Base-by-base conservation (phyloP, 92 coral and sea anemone genomes). In the Heteractis magnifica region DNA sequence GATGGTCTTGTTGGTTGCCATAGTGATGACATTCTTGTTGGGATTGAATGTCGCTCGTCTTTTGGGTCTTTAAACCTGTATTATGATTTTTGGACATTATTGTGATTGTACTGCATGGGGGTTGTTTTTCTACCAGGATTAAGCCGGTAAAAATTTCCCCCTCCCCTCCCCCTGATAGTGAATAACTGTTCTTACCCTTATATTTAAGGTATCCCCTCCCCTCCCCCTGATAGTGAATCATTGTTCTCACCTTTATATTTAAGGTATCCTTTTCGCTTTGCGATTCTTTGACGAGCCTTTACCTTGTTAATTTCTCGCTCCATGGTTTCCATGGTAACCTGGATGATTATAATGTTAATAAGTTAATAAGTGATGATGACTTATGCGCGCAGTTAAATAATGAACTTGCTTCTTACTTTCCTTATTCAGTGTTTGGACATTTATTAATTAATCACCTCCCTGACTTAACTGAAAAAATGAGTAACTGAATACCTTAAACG, bases 1-100 rank as follows among this genome's bases (percentile, higher is more conserved):
- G 64, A 58, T 12, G 64, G 16, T 58, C 64, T 12, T 76, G 76
- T 76, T 34, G 23, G 79, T 76, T 76, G 53, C 58, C 44, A 41
- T 44, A 10, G 79, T 58, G n/a, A 12, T 58, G 64, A 10, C 64
- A 58, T 2, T 10, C 15, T 58, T 58, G 64, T 58, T 58, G 64
- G 64, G 64, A 58, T 58, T 10, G 64, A 14, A 58, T 58, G 64
- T 58, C 16, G n/a, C 16, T 58, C 64, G 13, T 58, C 19, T 58
- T 58, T 58, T 58, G 64, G 19, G 16, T 12, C 64, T 58, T 58
- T 58, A n/a, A 13, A 58, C 64, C 64, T 58, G n/a, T n/a, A 4
- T n/a, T 58, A 58, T 12, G 5, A 5, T 58, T 12, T 58, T n/a
- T 58, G 5, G 5, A 12, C 13, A 12, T 13, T 58, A 13, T 10